These are phyloP conservation scores for Poliocrania exsul DNA, from an alignment of 2,797 vertebrate species.

Conservation along the genomic window DNA sequence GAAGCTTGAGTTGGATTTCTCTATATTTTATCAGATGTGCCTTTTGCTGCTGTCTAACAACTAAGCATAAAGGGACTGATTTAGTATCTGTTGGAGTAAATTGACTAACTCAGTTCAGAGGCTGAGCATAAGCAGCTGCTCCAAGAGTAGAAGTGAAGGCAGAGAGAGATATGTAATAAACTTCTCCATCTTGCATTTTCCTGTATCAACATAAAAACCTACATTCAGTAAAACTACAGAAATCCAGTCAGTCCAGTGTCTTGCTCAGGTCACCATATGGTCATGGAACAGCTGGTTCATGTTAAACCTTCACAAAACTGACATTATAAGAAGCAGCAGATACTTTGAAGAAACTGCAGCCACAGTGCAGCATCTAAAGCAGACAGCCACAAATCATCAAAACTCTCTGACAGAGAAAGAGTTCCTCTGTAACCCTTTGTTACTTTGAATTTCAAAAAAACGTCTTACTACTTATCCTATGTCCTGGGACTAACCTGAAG, in stretches of 20 bases:
- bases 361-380: background rate
- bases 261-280: slow-evolving; percentile 24
- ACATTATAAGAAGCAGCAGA: slow-evolving; percentile 7
- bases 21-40: background rate
- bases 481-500: background rate
- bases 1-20: background rate
- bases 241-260: background rate
- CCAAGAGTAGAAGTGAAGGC: background rate
- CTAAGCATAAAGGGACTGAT: slow-evolving; percentile 9
- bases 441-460: background rate
- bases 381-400: background rate
- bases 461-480: background rate
- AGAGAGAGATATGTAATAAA: background rate
- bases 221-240: background rate
- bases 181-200: background rate
- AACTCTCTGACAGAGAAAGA: background rate
- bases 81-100: slow-evolving; percentile 1
- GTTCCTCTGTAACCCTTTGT: background rate
- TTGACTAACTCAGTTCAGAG: slow-evolving; percentile 14
- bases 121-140: slow-evolving; percentile 4
- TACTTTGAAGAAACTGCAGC: background rate
- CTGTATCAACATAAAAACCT: background rate
- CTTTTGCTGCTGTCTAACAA: slow-evolving; percentile 14
- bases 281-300: slow-evolving; percentile 6
- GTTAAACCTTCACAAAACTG: slow-evolving; percentile 18